phyloP scores from a whole-genome alignment of 2,888 invertebrate species.

The Cheilosia pagana region DNA sequence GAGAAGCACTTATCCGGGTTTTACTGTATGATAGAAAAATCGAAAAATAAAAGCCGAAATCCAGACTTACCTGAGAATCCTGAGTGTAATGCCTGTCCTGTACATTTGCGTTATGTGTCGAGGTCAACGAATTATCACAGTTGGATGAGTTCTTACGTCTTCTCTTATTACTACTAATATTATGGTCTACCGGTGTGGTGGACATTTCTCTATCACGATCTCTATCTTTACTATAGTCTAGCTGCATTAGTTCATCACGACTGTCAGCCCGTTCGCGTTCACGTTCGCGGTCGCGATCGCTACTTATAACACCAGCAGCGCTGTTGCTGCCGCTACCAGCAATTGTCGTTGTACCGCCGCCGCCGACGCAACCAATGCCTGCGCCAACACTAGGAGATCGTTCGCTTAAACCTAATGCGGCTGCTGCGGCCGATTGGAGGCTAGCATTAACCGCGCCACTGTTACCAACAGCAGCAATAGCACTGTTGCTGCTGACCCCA shows the following conservation, averaged over 20 bases:
- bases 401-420: conserved; percentile 81
- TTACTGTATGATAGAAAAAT: not conserved
- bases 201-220: conserved; percentile 86
- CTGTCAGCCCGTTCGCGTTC: conserved; percentile 80
- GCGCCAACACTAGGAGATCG: conserved; percentile 83
- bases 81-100: conserved; percentile 87
- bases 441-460: conserved; percentile 80
- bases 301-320: conserved; percentile 79
- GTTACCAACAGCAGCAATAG: conserved; percentile 79
- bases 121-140: conserved; percentile 87
- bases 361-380: conserved; percentile 79
- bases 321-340: conserved; percentile 78
- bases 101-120: conserved; percentile 85
- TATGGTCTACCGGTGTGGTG: conserved; percentile 83
- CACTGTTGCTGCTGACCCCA: conserved; percentile 74
- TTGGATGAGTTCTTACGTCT: conserved; percentile 85
- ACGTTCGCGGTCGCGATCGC: conserved; percentile 79
- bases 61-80: conserved; percentile 86
- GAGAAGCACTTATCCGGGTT: too few species aligned
- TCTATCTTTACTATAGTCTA: conserved; percentile 84
- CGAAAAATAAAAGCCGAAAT: not conserved
- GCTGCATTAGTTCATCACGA: conserved; percentile 83
- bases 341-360: conserved; percentile 65
- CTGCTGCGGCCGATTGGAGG: conserved; percentile 79
- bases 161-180: conserved; percentile 85